Evolutionary conservation across 2,797 vertebrate species (phyloP).

Genomic region (Syngnathus acus): DNA sequence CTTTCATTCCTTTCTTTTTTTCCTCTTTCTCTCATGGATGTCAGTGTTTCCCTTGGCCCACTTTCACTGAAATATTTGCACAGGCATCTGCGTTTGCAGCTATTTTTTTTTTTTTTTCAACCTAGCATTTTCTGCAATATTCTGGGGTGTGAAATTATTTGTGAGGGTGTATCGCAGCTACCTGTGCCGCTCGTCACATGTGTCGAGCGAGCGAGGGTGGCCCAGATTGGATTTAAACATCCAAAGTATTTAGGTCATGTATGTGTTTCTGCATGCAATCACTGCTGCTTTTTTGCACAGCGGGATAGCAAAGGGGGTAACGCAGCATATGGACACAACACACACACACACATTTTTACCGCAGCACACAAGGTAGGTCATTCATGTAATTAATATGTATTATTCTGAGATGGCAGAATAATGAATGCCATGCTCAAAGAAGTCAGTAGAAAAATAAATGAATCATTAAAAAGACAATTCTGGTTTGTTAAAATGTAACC

Average conservation of each 20-base stretch:
- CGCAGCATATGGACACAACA: conserved; percentile 9
- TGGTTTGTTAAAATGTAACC: conserved; percentile 16
- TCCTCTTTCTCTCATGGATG: conserved; percentile 22
- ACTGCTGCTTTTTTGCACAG: conserved; percentile 40
- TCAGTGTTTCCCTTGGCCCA: conserved; percentile 40
- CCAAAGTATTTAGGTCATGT: conserved; percentile 62
- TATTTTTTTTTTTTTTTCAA: neutral
- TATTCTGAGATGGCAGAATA: conserved; percentile 35
- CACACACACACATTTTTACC: neutral
- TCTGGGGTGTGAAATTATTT: conserved; percentile 4
- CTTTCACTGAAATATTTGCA: conserved; percentile 36
- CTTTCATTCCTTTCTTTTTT: conserved; percentile 4
- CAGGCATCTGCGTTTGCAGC: conserved; percentile 28
- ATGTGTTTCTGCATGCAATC: conserved; percentile 46
- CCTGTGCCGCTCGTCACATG: conserved; percentile 56
- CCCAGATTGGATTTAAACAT: conserved; percentile 63
- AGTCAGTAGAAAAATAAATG: conserved; percentile 37
- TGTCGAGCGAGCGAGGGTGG: conserved; percentile 56
- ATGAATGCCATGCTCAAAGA: conserved; percentile 32
- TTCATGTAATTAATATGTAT: conserved; percentile 43
- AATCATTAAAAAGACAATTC: conserved; percentile 41
- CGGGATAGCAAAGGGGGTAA: conserved; percentile 36
- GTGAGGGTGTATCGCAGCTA: conserved; percentile 29
- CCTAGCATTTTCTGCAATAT: conserved; percentile 20
- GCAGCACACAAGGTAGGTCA: conserved; percentile 28